Percentiles rank a stretch among this genome's conserved stretches.
Conservation (phyloP, 2,888 invertebrate species). For the Andrena flavipes region DNA sequence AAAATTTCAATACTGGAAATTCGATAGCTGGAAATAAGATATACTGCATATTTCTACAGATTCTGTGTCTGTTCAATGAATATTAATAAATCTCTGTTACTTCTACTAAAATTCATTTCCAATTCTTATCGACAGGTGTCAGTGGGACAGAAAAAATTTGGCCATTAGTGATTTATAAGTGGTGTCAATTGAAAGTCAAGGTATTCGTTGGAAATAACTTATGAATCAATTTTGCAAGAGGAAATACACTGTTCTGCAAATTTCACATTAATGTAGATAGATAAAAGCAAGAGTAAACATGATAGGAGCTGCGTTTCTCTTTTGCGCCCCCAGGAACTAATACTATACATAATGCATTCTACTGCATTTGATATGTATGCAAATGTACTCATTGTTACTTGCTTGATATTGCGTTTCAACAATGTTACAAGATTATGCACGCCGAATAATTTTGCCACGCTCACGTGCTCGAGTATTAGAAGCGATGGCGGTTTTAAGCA, state of each 20-base stretch:
- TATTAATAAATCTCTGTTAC: too few species aligned
- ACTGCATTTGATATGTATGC: background rate
- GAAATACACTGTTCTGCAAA: background rate
- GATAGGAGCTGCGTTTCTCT: background rate
- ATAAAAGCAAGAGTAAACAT: background rate
- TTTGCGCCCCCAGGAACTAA: background rate
- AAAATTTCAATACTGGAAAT: too few species aligned
- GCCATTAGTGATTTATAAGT: too few species aligned
- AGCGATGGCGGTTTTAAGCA: background rate
- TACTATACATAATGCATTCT: background rate
- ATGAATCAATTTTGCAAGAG: background rate
- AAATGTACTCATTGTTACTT: background rate
- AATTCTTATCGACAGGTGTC: too few species aligned
- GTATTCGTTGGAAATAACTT: background rate
- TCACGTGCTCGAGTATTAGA: constrained; percentile 2
- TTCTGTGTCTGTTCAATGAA: too few species aligned
- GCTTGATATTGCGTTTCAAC: background rate
- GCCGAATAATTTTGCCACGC: background rate
- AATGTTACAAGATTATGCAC: background rate
- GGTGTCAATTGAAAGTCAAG: background rate
- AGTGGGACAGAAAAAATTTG: too few species aligned
- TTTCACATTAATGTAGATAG: background rate
- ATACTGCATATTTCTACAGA: too few species aligned
- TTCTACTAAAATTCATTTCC: too few species aligned
- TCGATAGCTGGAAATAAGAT: too few species aligned